Base-by-base conservation (phyloP, 1,140 invertebrate species). In the Danaus melanippus region DNA sequence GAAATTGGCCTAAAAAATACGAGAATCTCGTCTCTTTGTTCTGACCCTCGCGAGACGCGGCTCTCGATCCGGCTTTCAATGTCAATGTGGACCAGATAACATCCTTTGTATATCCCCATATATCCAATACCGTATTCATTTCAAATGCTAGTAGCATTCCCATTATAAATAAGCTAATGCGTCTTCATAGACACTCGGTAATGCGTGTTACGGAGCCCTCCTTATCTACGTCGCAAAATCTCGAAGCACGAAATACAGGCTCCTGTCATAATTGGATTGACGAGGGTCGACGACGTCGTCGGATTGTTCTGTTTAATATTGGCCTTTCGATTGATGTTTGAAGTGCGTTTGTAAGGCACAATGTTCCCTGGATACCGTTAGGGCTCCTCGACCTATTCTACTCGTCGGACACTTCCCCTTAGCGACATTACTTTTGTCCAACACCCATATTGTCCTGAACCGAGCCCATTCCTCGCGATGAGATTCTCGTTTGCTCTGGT, bases 211-310 rank as follows among this genome's bases (percentile, higher is more conserved):
- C 11, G 58, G 50, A 61, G 49, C 46, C 52, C 40, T 45, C 58
- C 50, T 52, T 66, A 65, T 74, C 62, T 66, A 59, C 53, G 57
- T 48, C 55, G 57, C 51, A 49, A 50, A 8, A 68, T 67, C 68
- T 65, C 48, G 42, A 44, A 46, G 56, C 43, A 10, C 56, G 45
- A 63, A 50, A 62, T 50, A 56, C 60, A 51, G 46, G 61, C 46
- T 60, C 51, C 60, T 68, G 72, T 74, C 70, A 80, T 70, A 71
- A 75, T 69, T 67, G 62, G 56, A 71, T 64, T 77, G 73, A 83
- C 74, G 62, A 76, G 76, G 76, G 73, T 76, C 65, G 21, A 60
- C 53, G 44, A 61, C 62, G 60, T 62, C 46, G 53, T 42, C 64
- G 61, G 58, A 74, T 76, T 81, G 73, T 78, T 73, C 71, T 55